phyloP scores from a whole-genome alignment of 2,888 invertebrate genomes.

The Cephus pulcher region DNA sequence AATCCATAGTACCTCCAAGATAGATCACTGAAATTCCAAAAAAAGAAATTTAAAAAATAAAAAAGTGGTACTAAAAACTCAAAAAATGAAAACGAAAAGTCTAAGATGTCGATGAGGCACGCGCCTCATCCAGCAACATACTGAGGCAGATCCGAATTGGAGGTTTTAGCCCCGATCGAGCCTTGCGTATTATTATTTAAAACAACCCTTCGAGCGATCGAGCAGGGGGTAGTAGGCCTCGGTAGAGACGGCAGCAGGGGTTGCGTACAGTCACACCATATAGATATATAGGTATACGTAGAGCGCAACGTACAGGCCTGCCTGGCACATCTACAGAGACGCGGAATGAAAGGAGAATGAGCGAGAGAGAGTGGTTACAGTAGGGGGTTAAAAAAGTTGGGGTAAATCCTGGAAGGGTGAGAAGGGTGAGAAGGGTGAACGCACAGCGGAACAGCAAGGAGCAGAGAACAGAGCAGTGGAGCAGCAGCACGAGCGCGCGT shows the following conservation, averaged over 20 bases:
- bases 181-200: slow-evolving; percentile 60
- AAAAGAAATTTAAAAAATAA: too few relatives aligned
- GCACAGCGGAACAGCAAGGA: slow-evolving; percentile 20
- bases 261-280: slow-evolving; percentile 6
- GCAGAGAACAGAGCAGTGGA: too few relatives aligned
- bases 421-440: slow-evolving; percentile 55
- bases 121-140: slow-evolving; percentile 10
- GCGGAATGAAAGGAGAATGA: slow-evolving; percentile 26
- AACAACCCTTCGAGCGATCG: slow-evolving; percentile 61
- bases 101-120: not conserved
- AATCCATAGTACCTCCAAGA: too few relatives aligned
- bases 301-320: not conserved
- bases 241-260: slow-evolving; percentile 24
- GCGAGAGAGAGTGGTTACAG: slow-evolving; percentile 19
- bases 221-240: slow-evolving; percentile 35
- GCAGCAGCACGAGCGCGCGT: not conserved
- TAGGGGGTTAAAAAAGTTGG: slow-evolving; percentile 37
- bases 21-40: too few relatives aligned
- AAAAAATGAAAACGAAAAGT: too few relatives aligned
- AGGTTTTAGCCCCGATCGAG: slow-evolving; percentile 28
- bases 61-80: too few relatives aligned
- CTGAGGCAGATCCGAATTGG: slow-evolving; percentile 8
- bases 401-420: slow-evolving; percentile 32
- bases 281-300: not conserved
- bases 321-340: not conserved